phyloP scores from a whole-genome alignment of 2,797 vertebrate genomes.

The Eremophila alpestris region DNA sequence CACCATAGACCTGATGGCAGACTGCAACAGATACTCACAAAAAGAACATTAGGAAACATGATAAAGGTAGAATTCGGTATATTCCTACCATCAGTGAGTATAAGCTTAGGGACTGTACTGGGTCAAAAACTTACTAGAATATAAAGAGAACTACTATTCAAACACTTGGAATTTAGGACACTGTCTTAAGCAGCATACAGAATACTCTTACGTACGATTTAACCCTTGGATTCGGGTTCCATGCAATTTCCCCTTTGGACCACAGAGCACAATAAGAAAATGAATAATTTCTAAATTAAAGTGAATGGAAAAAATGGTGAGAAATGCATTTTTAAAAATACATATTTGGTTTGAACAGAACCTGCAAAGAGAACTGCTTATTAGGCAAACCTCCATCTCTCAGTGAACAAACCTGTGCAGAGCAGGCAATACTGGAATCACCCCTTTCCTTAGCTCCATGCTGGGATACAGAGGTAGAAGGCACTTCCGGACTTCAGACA shows the following conservation, averaged over 20 bases:
- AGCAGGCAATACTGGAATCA: background rate
- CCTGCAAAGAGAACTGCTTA: background rate
- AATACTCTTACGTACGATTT: background rate
- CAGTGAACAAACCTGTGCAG: background rate
- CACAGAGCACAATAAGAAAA: background rate
- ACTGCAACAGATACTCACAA: background rate
- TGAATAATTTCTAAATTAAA: background rate
- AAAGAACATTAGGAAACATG: rapidly evolving
- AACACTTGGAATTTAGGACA: background rate
- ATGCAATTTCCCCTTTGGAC: background rate
- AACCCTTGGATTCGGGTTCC: background rate
- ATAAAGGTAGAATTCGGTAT: background rate
- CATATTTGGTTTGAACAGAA: background rate
- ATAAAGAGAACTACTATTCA: background rate
- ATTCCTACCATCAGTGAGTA: background rate
- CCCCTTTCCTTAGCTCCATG: rapidly evolving
- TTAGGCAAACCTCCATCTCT: background rate
- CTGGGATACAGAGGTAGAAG: background rate
- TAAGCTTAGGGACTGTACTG: background rate
- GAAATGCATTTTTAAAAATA: background rate
- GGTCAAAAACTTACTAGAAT: background rate
- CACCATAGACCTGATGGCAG: background rate
- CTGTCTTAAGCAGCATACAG: background rate
- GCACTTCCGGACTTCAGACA: background rate
- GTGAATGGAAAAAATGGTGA: background rate